Percentiles rank a stretch among this genome's conserved stretches.
Conservation (phyloP, 1,140 invertebrate genomes). For the Drosophila insularis region DNA sequence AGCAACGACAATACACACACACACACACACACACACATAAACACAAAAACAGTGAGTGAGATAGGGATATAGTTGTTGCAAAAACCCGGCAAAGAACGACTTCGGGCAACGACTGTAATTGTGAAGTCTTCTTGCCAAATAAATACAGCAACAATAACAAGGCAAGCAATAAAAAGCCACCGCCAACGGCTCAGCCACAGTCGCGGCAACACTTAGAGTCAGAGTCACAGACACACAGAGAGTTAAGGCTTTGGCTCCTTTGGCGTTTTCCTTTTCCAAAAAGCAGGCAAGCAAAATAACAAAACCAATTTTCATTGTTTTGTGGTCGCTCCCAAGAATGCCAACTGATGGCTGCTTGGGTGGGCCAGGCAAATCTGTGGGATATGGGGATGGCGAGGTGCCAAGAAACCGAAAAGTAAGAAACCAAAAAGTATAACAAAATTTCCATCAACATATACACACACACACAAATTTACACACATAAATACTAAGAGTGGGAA, state of each 20-base stretch:
- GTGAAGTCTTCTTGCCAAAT: constrained; percentile 58
- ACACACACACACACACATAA: too few species aligned
- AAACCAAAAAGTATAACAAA: constrained; percentile 70
- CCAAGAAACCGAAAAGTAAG: constrained; percentile 42
- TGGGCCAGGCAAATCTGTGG: not conserved
- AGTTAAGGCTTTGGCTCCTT: constrained; percentile 30
- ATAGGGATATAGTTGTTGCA: not conserved
- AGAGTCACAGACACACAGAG: constrained; percentile 19
- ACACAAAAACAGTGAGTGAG: not conserved
- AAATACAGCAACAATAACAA: constrained; percentile 74
- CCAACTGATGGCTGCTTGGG: constrained; percentile 6
- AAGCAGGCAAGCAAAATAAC: constrained; percentile 63
- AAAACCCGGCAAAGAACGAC: constrained; percentile 40
- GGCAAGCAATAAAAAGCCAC: constrained; percentile 69
- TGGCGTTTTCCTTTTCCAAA: constrained; percentile 20
- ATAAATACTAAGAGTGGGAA: constrained; percentile 9
- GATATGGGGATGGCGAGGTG: not conserved
- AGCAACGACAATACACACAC: constrained; percentile 29
- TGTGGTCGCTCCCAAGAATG: constrained; percentile 57
- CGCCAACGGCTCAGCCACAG: constrained; percentile 51
- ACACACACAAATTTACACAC: constrained; percentile 21
- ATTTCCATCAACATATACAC: constrained; percentile 56
- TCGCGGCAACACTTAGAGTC: constrained; percentile 29
- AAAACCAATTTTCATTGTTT: constrained; percentile 81
- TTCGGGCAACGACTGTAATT: constrained; percentile 21